Evolutionary conservation across 2,888 invertebrate genomes (phyloP).

Genomic region (Trachelus iudaicus): DNA sequence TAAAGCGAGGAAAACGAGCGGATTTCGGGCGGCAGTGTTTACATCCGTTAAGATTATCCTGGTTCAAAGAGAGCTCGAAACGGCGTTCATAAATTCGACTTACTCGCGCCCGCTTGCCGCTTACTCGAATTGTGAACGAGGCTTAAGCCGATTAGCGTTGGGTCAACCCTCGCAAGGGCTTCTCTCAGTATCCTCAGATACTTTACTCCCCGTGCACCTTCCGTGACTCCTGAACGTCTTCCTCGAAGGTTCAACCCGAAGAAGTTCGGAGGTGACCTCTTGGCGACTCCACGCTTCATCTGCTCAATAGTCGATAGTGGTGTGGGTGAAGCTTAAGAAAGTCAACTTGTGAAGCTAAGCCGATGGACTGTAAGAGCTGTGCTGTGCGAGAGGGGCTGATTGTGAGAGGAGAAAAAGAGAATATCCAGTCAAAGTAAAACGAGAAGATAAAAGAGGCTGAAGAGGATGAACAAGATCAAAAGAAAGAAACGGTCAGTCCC

Average conservation of each 20-base stretch:
- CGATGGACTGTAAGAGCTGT: not conserved
- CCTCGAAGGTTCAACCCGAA: not conserved
- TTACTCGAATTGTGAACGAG: slow-evolving; percentile 51
- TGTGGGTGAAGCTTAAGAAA: not conserved
- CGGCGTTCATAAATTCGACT: slow-evolving; percentile 57
- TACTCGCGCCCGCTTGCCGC: slow-evolving; percentile 38
- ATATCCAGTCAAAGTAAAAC: slow-evolving; percentile 1
- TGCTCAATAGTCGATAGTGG: not conserved
- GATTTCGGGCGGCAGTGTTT: not conserved
- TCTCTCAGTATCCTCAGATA: not conserved
- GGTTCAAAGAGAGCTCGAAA: slow-evolving; percentile 29
- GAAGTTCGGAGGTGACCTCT: not conserved
- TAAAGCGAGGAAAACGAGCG: slow-evolving; percentile 26
- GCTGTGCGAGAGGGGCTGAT: not conserved
- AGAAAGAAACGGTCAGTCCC: not conserved
- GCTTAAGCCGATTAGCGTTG: slow-evolving; percentile 57
- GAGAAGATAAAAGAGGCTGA: slow-evolving; percentile 27
- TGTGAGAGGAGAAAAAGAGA: not conserved
- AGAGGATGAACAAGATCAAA: slow-evolving; percentile 44
- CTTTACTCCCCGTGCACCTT: not conserved
- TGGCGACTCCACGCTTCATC: not conserved
- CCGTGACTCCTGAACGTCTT: not conserved
- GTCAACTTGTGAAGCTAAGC: not conserved
- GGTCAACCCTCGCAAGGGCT: not conserved
- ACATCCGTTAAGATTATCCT: slow-evolving; percentile 12